A percentile compares a stretch with the other conserved stretches of the same genome.
Evolutionary conservation across 2,797 vertebrate genomes (phyloP).

Genomic region (Zalophus californianus): DNA sequence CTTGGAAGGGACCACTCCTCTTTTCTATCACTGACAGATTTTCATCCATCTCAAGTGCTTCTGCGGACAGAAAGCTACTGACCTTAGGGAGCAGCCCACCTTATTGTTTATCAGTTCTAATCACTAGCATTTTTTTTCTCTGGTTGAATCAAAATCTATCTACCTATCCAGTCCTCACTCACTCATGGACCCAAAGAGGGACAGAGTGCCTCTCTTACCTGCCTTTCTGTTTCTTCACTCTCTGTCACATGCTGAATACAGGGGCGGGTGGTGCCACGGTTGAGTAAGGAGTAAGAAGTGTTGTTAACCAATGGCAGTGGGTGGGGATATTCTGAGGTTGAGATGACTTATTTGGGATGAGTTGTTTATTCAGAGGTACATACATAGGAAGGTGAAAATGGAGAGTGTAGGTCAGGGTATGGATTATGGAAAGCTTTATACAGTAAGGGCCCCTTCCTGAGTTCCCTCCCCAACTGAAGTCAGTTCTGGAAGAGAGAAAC

Average conservation of each 20-base stretch:
- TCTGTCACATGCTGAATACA: not conserved
- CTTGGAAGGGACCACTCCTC: not conserved
- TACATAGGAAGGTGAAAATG: not conserved
- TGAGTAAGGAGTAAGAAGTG: not conserved
- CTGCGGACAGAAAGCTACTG: not conserved
- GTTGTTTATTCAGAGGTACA: not conserved
- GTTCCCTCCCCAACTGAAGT: not conserved
- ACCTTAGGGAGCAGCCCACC: not conserved
- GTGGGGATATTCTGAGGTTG: not conserved
- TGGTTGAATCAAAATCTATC: not conserved
- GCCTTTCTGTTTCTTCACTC: not conserved
- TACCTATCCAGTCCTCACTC: not conserved
- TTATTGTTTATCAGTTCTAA: not conserved
- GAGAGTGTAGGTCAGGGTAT: not conserved
- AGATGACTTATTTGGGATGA: not conserved
- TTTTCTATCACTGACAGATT: not conserved
- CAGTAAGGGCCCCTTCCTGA: not conserved
- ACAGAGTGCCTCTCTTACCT: not conserved
- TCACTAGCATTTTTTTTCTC: not conserved
- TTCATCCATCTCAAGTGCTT: not conserved
- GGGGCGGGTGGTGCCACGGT: not conserved
- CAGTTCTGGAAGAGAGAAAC: not conserved
- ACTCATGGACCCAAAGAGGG: not conserved
- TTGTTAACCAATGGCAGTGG: not conserved
- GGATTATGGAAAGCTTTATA: not conserved